Conservation (phyloP, 2,888 invertebrate species). For the Megamerina dolium region DNA sequence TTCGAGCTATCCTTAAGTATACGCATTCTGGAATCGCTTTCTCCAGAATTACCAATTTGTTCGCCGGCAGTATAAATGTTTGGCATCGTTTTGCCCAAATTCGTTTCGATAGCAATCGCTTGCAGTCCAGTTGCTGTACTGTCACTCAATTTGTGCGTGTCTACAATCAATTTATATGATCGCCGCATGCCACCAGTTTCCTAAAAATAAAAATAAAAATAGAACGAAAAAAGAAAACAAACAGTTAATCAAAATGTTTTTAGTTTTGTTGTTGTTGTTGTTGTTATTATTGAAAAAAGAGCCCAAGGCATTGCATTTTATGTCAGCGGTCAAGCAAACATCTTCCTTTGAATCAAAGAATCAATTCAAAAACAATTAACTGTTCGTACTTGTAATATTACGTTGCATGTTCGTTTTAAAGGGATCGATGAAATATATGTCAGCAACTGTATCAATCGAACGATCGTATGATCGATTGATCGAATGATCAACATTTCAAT, state of each 20-base stretch:
- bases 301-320: slow-evolving; percentile 1
- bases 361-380: too few species aligned
- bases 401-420: too few species aligned
- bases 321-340: not conserved
- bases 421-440: too few species aligned
- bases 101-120: slow-evolving; percentile 29
- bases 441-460: too few species aligned
- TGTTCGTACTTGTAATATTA: too few species aligned
- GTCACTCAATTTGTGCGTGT: slow-evolving; percentile 34
- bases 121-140: slow-evolving; percentile 29
- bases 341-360: not conserved
- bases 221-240: not conserved
- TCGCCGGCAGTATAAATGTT: slow-evolving; percentile 21
- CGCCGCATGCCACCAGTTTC: slow-evolving; percentile 39
- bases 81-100: slow-evolving; percentile 25
- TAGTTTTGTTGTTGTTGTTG: too few species aligned
- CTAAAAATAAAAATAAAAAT: slow-evolving; percentile 19
- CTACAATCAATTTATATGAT: slow-evolving; percentile 36
- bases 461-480: not conserved
- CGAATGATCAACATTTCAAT: too few species aligned
- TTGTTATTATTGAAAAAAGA: too few species aligned
- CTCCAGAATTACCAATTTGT: slow-evolving; percentile 24
- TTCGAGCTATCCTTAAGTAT: slow-evolving; percentile 36
- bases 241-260: too few species aligned
- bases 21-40: slow-evolving; percentile 32